phyloP scores from a whole-genome alignment of 2,113 vertebrate species.

The Platichthys flesus region DNA sequence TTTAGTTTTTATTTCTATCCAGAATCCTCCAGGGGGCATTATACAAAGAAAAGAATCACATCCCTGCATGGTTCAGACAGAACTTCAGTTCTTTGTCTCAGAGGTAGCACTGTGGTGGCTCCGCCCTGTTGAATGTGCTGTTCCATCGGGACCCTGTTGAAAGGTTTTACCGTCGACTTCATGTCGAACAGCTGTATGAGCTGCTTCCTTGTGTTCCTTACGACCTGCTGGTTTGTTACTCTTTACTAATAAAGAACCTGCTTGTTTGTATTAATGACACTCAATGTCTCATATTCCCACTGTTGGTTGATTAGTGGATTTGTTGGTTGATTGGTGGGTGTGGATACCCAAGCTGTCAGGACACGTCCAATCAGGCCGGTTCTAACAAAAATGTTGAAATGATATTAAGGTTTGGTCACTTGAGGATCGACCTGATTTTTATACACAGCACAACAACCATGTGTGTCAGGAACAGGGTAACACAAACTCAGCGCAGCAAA shows the following conservation, averaged over 20 bases:
- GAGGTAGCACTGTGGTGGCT: slow-evolving; percentile 16
- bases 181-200: neutral
- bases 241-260: slow-evolving; percentile 80
- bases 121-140: slow-evolving; percentile 25
- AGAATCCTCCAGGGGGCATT: too few species aligned
- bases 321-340: too few species aligned
- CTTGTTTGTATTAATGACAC: slow-evolving; percentile 60
- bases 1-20: too few species aligned
- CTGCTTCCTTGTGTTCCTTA: slow-evolving; percentile 13
- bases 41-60: neutral
- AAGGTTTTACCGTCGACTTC: neutral
- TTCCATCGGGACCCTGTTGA: neutral
- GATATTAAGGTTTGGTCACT: too few species aligned
- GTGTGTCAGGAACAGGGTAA: too few species aligned
- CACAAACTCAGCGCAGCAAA: too few species aligned
- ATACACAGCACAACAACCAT: too few species aligned
- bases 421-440: too few species aligned
- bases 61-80: neutral
- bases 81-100: neutral
- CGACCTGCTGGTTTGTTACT: slow-evolving; percentile 61
- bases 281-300: neutral
- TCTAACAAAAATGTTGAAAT: too few species aligned
- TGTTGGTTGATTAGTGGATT: too few species aligned
- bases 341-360: too few species aligned
- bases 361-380: too few species aligned